Conservation (phyloP, 2,113 vertebrate species). For the Chauna torquata region DNA sequence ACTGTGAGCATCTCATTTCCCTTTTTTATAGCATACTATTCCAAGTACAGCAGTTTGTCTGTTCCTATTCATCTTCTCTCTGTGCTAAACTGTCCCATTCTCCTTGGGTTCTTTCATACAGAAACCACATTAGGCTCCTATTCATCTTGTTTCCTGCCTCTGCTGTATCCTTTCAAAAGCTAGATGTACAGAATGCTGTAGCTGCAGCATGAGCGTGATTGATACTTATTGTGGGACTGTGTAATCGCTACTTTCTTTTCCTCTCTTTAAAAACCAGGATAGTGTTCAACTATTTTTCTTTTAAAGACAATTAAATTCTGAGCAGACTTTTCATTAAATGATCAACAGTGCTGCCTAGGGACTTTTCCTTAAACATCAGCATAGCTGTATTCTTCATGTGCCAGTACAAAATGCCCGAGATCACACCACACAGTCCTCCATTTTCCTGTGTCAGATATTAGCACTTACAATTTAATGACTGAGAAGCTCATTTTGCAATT, state of each 20-base stretch:
- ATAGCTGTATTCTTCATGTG: background rate
- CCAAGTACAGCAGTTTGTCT: background rate
- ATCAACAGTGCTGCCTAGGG: conserved; percentile 19
- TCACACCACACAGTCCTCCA: background rate
- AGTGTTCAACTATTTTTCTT: conserved; percentile 7
- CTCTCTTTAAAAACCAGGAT: conserved; percentile 30
- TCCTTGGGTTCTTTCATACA: background rate
- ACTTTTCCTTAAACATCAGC: conserved; percentile 18
- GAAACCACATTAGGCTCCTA: background rate
- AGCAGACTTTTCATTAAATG: conserved; percentile 52
- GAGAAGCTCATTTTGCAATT: conserved; percentile 43
- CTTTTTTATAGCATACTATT: background rate
- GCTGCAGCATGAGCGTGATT: background rate
- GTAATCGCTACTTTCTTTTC: background rate
- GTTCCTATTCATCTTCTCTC: background rate
- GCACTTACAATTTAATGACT: conserved; percentile 49
- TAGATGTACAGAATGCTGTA: background rate
- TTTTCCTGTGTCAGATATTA: conserved; percentile 32
- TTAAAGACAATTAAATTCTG: conserved; percentile 43
- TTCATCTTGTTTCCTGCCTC: conserved; percentile 31
- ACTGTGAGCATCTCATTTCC: background rate
- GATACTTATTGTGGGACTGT: conserved; percentile 14
- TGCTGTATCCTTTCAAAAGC: background rate
- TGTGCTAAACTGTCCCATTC: background rate
- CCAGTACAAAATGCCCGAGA: background rate